These are phyloP conservation scores for Thaumatotibia leucotreta DNA, from an alignment of 1,140 invertebrate species.

Conservation along the genomic window DNA sequence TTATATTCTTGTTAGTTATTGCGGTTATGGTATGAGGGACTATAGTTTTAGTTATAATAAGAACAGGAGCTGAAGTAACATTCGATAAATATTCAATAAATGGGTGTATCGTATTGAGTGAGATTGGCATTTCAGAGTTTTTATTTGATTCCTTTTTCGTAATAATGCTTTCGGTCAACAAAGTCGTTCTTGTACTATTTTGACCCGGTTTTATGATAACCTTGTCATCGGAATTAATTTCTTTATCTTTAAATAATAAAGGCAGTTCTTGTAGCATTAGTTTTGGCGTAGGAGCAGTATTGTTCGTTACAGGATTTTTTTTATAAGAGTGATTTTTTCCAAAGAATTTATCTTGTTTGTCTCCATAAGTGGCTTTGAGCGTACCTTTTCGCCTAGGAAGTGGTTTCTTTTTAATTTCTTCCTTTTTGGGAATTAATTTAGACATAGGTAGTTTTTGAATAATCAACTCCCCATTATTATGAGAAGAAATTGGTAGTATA, in stretches of 20 bases:
- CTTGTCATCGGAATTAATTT: too few relatives aligned
- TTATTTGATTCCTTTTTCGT: neutral
- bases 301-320: neutral
- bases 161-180: too few relatives aligned
- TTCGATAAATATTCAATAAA: neutral
- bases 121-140: neutral
- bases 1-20: constrained; percentile 62
- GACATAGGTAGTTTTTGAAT: constrained; percentile 42
- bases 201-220: too few relatives aligned
- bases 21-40: constrained; percentile 50
- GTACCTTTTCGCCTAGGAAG: constrained; percentile 70
- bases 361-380: constrained; percentile 71
- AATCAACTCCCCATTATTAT: constrained; percentile 41
- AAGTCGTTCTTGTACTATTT: too few relatives aligned
- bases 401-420: constrained; percentile 59
- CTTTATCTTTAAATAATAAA: too few relatives aligned
- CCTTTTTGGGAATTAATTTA: constrained; percentile 42
- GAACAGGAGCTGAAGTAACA: constrained; percentile 14
- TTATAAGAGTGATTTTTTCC: constrained; percentile 37
- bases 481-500: constrained; percentile 37
- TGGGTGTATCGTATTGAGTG: neutral
- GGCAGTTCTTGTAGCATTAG: too few relatives aligned
- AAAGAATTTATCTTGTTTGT: constrained; percentile 70
- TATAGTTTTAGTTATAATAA: constrained; percentile 25
- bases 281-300: too few relatives aligned